Evolutionary conservation across 1,140 invertebrate genomes (phyloP).

Genomic region (Hetaerina americana): DNA sequence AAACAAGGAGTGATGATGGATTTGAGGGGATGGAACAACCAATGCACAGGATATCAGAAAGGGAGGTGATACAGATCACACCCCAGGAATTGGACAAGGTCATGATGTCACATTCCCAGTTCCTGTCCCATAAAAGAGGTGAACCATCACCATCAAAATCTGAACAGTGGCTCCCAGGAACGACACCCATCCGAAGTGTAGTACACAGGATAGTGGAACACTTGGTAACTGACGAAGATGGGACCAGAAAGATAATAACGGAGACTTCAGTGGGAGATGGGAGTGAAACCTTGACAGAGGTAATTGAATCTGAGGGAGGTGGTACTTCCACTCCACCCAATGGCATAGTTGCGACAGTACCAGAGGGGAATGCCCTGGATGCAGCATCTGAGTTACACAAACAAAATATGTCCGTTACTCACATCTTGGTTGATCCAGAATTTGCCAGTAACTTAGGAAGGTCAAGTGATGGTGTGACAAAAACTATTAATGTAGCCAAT

Average conservation of each 20-base stretch:
- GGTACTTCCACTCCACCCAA: not conserved
- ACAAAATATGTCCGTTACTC: not conserved
- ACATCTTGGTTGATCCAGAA: not conserved
- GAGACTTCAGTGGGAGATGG: too few species aligned
- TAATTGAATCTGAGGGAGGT: not conserved
- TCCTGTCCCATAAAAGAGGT: not conserved
- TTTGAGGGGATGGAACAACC: not conserved
- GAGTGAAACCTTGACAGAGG: not conserved
- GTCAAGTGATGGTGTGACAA: not conserved
- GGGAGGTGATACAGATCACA: constrained; percentile 17
- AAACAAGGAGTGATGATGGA: not conserved
- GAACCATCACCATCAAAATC: not conserved
- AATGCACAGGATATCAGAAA: not conserved
- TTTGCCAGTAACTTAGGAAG: not conserved
- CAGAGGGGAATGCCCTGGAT: not conserved
- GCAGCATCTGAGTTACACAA: too few species aligned
- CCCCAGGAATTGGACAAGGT: constrained; percentile 16
- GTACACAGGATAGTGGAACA: not conserved
- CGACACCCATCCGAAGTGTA: not conserved
- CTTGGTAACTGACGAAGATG: not conserved
- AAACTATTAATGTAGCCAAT: not conserved
- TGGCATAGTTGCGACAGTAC: not conserved
- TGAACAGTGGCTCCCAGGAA: not conserved
- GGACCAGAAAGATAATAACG: not conserved
- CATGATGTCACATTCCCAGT: constrained; percentile 18